Evolutionary conservation across 2,113 vertebrate species (phyloP).

Genomic region (Heterochromis multidens): DNA sequence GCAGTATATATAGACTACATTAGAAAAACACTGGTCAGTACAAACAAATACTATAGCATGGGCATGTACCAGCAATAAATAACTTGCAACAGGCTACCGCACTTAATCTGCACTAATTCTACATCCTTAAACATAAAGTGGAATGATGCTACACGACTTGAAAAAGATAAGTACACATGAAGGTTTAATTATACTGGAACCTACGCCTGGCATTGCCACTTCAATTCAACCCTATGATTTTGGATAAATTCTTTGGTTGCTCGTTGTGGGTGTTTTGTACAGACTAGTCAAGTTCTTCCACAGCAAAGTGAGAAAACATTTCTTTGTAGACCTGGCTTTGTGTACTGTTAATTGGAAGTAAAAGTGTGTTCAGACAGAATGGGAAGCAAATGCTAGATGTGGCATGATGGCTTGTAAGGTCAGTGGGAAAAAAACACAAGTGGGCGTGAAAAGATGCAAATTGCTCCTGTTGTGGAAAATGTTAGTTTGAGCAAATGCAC

Average conservation of each 20-base stretch:
- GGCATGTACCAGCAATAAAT: neutral
- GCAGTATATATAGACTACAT: neutral
- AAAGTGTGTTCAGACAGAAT: neutral
- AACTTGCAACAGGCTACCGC: neutral
- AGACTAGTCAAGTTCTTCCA: neutral
- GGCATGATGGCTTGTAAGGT: neutral
- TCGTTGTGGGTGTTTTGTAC: neutral
- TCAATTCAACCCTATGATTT: neutral
- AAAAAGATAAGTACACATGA: neutral
- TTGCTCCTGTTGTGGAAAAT: neutral
- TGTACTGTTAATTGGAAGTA: neutral
- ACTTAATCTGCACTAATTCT: neutral
- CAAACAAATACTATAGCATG: neutral
- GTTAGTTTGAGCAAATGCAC: neutral
- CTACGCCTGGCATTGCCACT: neutral
- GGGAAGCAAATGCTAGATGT: neutral
- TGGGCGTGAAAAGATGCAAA: neutral
- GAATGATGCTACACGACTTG: neutral
- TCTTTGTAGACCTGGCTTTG: neutral
- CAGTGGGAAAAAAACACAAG: neutral
- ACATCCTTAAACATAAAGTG: neutral
- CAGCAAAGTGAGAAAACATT: neutral
- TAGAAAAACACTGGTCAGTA: neutral
- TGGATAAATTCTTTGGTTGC: neutral
- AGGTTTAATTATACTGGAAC: neutral